Evolutionary conservation across 2,113 vertebrate species (phyloP).

Genomic region (Nothoprocta perdicaria): DNA sequence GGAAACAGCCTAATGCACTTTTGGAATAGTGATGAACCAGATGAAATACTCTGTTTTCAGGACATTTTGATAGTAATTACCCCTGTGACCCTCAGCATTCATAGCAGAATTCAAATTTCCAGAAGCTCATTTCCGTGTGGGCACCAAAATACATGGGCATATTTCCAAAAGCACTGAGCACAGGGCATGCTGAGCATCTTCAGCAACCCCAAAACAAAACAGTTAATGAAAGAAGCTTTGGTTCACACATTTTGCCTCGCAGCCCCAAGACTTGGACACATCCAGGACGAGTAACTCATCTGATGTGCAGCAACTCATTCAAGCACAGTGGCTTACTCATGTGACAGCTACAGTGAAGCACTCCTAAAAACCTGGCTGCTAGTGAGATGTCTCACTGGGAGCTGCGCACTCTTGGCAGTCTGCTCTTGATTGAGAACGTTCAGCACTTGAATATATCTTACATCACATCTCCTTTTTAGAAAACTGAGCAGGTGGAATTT

Average conservation of each 20-base stretch:
- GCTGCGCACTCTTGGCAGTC: background rate
- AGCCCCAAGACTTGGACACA: background rate
- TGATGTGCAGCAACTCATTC: background rate
- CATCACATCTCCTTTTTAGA: fast-evolving
- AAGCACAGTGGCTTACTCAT: fast-evolving
- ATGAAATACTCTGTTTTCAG: background rate
- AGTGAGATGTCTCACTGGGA: background rate
- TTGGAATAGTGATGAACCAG: background rate
- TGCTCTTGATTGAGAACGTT: background rate
- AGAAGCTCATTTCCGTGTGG: background rate
- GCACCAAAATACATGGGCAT: background rate
- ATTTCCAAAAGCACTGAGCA: background rate
- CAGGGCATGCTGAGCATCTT: fast-evolving
- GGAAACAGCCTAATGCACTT: background rate
- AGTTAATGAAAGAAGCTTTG: background rate
- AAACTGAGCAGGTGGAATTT: background rate
- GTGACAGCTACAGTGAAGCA: background rate
- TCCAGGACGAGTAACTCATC: background rate
- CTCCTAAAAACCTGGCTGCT: background rate
- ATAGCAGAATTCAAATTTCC: background rate
- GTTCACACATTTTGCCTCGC: background rate
- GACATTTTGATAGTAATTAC: background rate
- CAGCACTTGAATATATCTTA: fast-evolving
- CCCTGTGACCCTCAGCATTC: background rate
- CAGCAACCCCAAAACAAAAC: background rate